Percentiles rank a stretch among this genome's conserved stretches.
These are phyloP conservation scores for Cyprinodon tularosa DNA, from an alignment of 2,113 vertebrate species.

Conservation along the genomic window DNA sequence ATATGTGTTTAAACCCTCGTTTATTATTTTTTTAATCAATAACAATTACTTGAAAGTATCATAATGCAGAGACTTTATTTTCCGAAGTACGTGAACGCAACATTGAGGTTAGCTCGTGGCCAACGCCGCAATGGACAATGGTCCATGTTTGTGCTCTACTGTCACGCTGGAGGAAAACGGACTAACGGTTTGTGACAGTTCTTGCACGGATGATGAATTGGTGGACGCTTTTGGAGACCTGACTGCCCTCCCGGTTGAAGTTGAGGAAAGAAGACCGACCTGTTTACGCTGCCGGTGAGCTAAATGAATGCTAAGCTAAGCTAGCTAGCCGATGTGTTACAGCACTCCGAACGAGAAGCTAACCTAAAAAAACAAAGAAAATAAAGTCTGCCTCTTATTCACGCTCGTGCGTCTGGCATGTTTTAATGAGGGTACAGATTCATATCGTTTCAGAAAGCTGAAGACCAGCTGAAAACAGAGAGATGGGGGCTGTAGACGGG, in stretches of 20 bases:
- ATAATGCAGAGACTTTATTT: background rate
- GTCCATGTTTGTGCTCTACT: background rate
- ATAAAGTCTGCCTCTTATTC: background rate
- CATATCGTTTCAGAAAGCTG: slow-evolving; percentile 35
- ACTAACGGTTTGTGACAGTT: background rate
- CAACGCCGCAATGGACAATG: slow-evolving; percentile 58
- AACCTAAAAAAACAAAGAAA: background rate
- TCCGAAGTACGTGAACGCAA: background rate
- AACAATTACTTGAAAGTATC: background rate
- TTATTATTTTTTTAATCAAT: background rate
- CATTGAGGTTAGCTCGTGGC: slow-evolving; percentile 30
- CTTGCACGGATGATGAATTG: slow-evolving; percentile 54
- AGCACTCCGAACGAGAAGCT: background rate
- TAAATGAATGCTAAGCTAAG: slow-evolving; percentile 50
- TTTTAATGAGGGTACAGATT: slow-evolving; percentile 37
- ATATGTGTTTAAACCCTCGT: background rate
- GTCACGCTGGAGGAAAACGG: slow-evolving; percentile 24
- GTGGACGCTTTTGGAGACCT: slow-evolving; percentile 78
- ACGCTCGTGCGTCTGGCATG: slow-evolving; percentile 13
- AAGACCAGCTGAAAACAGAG: slow-evolving; percentile 32
- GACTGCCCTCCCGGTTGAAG: slow-evolving; percentile 85
- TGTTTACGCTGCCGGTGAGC: slow-evolving; percentile 88
- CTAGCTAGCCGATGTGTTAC: slow-evolving; percentile 37
- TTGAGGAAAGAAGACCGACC: slow-evolving; percentile 83
- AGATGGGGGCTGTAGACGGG: slow-evolving; percentile 21